phyloP scores from a whole-genome alignment of 1,140 invertebrate species.

The Glossosoma conforme region DNA sequence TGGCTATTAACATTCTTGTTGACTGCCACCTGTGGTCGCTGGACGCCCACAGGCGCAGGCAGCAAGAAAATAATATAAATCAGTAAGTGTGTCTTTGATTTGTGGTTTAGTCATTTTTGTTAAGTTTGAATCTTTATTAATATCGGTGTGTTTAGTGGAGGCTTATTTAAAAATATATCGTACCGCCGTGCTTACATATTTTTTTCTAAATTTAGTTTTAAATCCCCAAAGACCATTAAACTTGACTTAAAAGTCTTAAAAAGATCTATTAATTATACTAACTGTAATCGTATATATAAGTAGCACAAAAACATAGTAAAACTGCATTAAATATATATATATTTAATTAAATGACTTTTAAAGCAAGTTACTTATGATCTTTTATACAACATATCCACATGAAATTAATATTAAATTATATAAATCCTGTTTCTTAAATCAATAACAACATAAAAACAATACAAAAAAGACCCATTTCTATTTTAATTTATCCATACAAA shows the following conservation, averaged over 20 bases:
- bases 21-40: conserved; percentile 1
- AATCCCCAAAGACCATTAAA: neutral
- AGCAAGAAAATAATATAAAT: conserved; percentile 16
- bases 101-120: conserved; percentile 32
- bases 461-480: too few relatives aligned
- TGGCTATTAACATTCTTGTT: conserved; percentile 22
- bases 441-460: too few relatives aligned
- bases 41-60: neutral
- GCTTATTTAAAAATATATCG: conserved; percentile 25
- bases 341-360: too few relatives aligned
- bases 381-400: too few relatives aligned
- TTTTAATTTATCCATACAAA: too few relatives aligned
- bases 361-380: too few relatives aligned
- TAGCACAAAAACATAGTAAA: too few relatives aligned
- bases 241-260: neutral
- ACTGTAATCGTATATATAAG: too few relatives aligned
- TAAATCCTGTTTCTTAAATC: too few relatives aligned
- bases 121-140: conserved; percentile 30
- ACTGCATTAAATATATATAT: too few relatives aligned
- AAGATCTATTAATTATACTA: too few relatives aligned
- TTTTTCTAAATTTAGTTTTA: neutral
- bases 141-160: conserved; percentile 31
- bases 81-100: conserved; percentile 32
- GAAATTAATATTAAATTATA: too few relatives aligned
- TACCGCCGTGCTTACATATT: conserved; percentile 11